Base-by-base conservation (phyloP, 2,888 invertebrate genomes). In the Villa cingulata region DNA sequence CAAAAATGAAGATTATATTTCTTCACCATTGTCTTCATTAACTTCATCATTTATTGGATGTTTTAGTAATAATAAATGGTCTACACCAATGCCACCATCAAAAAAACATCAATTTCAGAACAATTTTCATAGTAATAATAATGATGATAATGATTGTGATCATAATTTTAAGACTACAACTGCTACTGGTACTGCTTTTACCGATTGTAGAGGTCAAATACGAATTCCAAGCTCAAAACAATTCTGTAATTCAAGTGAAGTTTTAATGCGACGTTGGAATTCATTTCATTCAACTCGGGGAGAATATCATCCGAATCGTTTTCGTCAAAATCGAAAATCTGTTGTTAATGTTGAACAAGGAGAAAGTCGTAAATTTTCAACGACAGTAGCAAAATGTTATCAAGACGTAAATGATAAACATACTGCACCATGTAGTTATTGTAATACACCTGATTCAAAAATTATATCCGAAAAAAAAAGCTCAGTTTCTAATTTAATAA, bases 251-350 rank as follows among this genome's bases (percentile, higher is more conserved):
- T 4, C 41, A 29, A 17, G 16, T n/a, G 34, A 38, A 32, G 51
- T 48, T 16, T 38, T 46, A 4, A 52, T 50, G 41, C 34, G 42
- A 44, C 53, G 56, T 43, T 56, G 57, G 54, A 53, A 56, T 51
- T 55, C 55, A 42, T 55, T 56, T 46, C 55, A 55, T 53, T 49
- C 55, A 15, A 53, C 53, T 19, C 53, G 53, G 34, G 53, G 54
- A 23, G 55, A 56, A 55, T 55, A 54, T 40, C 55, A 55, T 50
- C 55, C 55, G 27, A 55, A 55, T 52, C 54, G 54, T 40, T 54
- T 54, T 48, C 48, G 52, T 2, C 52, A 53, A 12, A 51, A 55
- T 45, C 51, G 55, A 19, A 55, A 55, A 48, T 51, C 52, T 6
- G 46, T 48, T 29, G 23, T 23, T 23, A 32, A 18, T 37, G 41